Conservation (phyloP, 2,113 vertebrate species). For the Mus spicilegus region DNA sequence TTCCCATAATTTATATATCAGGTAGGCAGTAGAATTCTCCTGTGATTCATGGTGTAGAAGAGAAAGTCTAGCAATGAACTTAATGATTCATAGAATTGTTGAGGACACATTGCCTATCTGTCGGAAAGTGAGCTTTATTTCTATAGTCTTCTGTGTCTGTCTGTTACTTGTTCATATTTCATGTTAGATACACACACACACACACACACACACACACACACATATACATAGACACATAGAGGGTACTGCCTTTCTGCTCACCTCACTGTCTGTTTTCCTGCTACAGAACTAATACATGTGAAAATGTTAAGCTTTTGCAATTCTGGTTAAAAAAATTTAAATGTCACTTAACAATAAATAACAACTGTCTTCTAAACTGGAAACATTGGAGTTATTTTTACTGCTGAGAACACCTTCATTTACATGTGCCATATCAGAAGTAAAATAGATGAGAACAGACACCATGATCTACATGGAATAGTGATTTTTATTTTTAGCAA, state of each 20-base stretch:
- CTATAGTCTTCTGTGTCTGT: background rate
- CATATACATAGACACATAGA: background rate
- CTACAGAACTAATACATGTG: conserved; percentile 19
- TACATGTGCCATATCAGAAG: background rate
- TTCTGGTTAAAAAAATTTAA: conserved; percentile 18
- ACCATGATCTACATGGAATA: background rate
- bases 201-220: background rate
- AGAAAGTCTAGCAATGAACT: conserved; percentile 56
- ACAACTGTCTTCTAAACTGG: background rate
- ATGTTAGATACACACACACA: background rate
- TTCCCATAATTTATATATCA: conserved; percentile 52
- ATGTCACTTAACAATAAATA: conserved; percentile 49
- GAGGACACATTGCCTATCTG: conserved; percentile 31
- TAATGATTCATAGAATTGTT: conserved; percentile 59
- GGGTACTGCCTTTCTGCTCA: background rate
- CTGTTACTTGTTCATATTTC: background rate
- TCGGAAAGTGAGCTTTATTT: conserved; percentile 26
- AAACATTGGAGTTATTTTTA: background rate
- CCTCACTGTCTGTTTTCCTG: background rate
- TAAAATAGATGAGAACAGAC: background rate
- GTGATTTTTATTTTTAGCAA: background rate
- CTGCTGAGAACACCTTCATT: background rate
- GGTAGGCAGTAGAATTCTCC: conserved; percentile 61
- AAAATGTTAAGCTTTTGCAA: conserved; percentile 49
- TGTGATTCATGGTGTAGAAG: conserved; percentile 61